A percentile compares a stretch with the other conserved stretches of the same genome.
These are phyloP conservation scores for Tetragonisca angustula DNA, from an alignment of 2,888 invertebrate genomes.

Conservation along the genomic window DNA sequence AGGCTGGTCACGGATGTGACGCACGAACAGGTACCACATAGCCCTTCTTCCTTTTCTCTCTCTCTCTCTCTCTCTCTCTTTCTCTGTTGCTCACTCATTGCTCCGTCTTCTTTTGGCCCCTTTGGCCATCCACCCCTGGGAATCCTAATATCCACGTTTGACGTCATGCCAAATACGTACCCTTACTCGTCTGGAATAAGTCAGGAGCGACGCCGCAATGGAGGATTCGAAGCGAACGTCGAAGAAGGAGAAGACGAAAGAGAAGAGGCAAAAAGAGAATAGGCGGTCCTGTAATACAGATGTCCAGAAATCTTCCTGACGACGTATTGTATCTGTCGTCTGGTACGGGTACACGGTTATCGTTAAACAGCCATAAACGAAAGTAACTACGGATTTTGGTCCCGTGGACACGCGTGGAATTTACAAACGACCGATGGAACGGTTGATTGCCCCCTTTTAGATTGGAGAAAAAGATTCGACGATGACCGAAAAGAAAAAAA, in stretches of 20 bases:
- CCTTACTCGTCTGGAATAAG: conserved; percentile 81
- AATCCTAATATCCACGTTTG: conserved; percentile 83
- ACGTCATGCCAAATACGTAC: conserved; percentile 83
- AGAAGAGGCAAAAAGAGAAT: not conserved
- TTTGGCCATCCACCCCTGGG: conserved; percentile 74
- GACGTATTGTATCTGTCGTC: conserved; percentile 61
- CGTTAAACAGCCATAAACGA: conserved; percentile 56
- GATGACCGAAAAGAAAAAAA: no score
- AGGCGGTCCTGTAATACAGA: conserved; percentile 44
- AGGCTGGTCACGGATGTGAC: conserved; percentile 82
- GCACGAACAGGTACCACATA: conserved; percentile 79
- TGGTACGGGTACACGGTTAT: conserved; percentile 29
- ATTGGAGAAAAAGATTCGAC: not conserved
- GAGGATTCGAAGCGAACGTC: conserved; percentile 59
- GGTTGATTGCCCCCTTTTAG: not conserved
- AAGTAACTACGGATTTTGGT: conserved; percentile 45
- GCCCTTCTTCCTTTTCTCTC: conserved; percentile 58
- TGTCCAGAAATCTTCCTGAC: conserved; percentile 58
- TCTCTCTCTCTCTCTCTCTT: conserved; percentile 31
- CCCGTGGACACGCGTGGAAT: conserved; percentile 27
- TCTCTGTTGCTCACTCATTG: conserved; percentile 38
- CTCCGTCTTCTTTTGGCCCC: conserved; percentile 67
- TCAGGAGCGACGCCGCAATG: conserved; percentile 68
- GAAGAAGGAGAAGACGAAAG: conserved; percentile 33
- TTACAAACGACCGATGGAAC: not conserved